A percentile compares a stretch with the other conserved stretches of the same genome.
phyloP scores from a whole-genome alignment of 2,113 vertebrate species.

The Chloroceryle aenea region DNA sequence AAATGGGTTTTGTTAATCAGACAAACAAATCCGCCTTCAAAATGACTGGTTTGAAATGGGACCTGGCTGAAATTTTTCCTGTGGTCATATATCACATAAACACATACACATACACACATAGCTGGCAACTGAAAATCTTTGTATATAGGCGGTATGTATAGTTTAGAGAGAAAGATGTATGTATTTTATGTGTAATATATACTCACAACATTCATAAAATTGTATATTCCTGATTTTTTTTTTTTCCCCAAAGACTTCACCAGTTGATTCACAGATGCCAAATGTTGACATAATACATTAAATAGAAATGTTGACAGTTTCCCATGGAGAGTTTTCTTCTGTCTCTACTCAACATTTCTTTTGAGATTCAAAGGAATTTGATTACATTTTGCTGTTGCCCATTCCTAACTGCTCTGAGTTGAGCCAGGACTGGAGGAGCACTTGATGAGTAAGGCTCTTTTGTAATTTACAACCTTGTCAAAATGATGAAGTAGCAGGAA shows the following conservation, averaged over 20 bases:
- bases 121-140: neutral
- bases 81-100: neutral
- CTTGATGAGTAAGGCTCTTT: slow-evolving; percentile 49
- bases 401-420: neutral
- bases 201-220: neutral
- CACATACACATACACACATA: neutral
- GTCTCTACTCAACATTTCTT: neutral
- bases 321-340: neutral
- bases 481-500: slow-evolving; percentile 63
- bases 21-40: neutral
- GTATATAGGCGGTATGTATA: neutral
- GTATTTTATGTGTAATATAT: neutral
- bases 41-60: neutral
- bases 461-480: slow-evolving; percentile 63
- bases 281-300: slow-evolving; percentile 6
- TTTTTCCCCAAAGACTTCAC: neutral
- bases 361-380: neutral
- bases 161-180: neutral
- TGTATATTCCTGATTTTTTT: neutral
- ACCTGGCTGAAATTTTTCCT: neutral
- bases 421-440: neutral
- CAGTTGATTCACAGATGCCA: slow-evolving; percentile 5
- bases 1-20: neutral
- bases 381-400: slow-evolving; percentile 42
- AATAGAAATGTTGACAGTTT: slow-evolving; percentile 15